Base-by-base conservation (phyloP, 2,113 vertebrate species). In the Aramus guarauna region DNA sequence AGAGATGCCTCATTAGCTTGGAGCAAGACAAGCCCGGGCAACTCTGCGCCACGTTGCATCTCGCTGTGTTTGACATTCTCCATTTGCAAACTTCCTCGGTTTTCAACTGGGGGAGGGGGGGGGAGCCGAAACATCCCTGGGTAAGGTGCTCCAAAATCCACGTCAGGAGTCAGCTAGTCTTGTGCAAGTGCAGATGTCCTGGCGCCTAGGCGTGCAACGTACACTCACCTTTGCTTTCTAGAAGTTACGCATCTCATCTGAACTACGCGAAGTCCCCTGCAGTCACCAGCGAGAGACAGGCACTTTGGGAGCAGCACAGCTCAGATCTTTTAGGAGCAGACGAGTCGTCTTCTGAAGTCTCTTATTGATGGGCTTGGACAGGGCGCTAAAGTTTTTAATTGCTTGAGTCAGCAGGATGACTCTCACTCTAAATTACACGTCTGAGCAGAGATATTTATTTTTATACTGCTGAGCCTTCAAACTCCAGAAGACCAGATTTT, bases 131-230 rank as follows among this genome's bases (percentile, higher is more conserved):
- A 22, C 64, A 32, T 20, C 71, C 60, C 27, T 27, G 58, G 15
- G 27, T 8, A 19, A 79, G 63, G 21, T 24, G 58, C 53, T 93
- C 58, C 67, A 45, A 60, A 72, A 72, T 29, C 48, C 67, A 8
- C 0, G 4, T 12, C 47, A 29, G 27, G 21, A 43, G 20, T 2
- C 59, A 23, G 75, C 34, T 3, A 6, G 26, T 27, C 36, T 18
- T 8, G 21, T 4, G 60, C 45, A 41, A 15, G 30, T 1, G 24
- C 71, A 56, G 56, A n/a, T 2, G 3, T 45, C 27, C 53, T 5
- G 48, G n/a, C 3, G 7, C 16, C 21, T 4, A 11, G 15, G 27
- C 15, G 43, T 9, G 58, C 53, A 50, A 6, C 0, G 0, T 2
- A 16, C 53, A 16, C 75, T 72, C 17, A 86, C 87, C 90, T 91